A percentile compares a stretch with the other conserved stretches of the same genome.
These are phyloP conservation scores for Drosophila bifasciata DNA, from an alignment of 1,140 invertebrate genomes.

Conservation along the genomic window DNA sequence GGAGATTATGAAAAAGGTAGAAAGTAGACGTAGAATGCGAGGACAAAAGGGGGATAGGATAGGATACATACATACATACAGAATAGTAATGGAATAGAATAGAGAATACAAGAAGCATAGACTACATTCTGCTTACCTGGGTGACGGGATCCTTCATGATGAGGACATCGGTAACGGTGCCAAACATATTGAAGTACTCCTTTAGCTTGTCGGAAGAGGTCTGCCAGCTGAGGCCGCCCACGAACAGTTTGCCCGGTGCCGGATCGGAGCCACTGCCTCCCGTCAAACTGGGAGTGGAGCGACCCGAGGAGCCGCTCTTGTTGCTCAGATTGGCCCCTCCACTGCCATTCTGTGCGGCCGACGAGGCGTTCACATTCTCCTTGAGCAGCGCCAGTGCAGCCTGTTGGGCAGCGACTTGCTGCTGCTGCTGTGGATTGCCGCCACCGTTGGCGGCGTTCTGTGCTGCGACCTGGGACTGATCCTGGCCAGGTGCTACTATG, in stretches of 20 bases:
- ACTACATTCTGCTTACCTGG: constrained; percentile 87
- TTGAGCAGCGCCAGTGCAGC: constrained; percentile 73
- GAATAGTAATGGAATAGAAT: neutral
- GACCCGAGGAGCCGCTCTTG: constrained; percentile 87
- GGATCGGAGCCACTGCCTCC: constrained; percentile 86
- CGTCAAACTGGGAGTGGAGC: constrained; percentile 88
- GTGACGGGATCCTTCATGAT: constrained; percentile 97
- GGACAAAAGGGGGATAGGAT: constrained; percentile 4
- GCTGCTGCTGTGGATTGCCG: constrained; percentile 50
- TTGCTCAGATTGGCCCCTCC: constrained; percentile 55
- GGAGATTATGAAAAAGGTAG: constrained; percentile 25
- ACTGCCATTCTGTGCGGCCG: constrained; percentile 46
- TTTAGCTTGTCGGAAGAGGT: constrained; percentile 95
- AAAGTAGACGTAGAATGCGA: constrained; percentile 10
- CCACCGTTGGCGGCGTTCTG: constrained; percentile 14
- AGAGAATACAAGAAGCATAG: constrained; percentile 17
- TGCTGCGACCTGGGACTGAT: constrained; percentile 60
- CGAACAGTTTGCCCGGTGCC: constrained; percentile 94
- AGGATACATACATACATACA: constrained; percentile 7
- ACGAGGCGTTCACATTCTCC: constrained; percentile 60
- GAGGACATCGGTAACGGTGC: constrained; percentile 94
- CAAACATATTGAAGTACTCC: constrained; percentile 96
- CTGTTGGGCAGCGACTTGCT: constrained; percentile 74
- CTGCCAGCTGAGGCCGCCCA: constrained; percentile 95
- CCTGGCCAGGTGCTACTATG: constrained; percentile 46